Evolutionary conservation across 2,113 vertebrate species (phyloP).

Genomic region (Indicator indicator): DNA sequence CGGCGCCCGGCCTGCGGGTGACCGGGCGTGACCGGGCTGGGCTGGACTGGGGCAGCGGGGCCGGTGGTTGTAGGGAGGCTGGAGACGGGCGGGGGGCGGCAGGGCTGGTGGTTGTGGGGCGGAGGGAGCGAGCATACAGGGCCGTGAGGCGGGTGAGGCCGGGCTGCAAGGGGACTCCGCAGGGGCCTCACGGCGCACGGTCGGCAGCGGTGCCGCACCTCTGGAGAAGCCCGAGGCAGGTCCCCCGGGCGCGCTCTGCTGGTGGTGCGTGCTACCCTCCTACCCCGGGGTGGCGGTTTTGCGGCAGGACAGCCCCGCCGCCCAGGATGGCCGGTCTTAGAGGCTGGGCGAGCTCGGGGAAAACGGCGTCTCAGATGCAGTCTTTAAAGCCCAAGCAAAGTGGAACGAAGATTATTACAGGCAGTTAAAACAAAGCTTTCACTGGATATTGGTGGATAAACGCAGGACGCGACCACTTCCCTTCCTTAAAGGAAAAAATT

Average conservation of each 20-base stretch:
- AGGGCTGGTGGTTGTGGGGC: too few relatives aligned
- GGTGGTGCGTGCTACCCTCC: background rate
- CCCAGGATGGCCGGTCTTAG: background rate
- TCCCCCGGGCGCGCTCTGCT: too few relatives aligned
- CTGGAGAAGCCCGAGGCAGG: background rate
- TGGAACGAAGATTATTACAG: background rate
- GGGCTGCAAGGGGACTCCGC: too few relatives aligned
- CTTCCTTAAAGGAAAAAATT: background rate
- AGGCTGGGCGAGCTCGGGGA: background rate
- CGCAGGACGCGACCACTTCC: background rate
- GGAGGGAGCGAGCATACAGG: too few relatives aligned
- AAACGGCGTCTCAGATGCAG: accelerated
- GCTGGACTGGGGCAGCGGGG: background rate
- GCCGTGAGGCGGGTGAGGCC: background rate
- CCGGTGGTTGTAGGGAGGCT: too few relatives aligned
- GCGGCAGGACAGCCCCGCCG: background rate
- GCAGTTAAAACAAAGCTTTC: background rate
- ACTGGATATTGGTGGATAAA: background rate
- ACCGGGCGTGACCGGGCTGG: background rate
- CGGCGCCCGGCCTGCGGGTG: background rate
- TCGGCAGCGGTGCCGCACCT: background rate
- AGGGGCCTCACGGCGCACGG: background rate
- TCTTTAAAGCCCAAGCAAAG: background rate
- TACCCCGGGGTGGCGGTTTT: background rate
- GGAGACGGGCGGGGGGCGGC: too few relatives aligned